Base-by-base conservation (phyloP, 1,140 invertebrate species). In the Aricia agestis region DNA sequence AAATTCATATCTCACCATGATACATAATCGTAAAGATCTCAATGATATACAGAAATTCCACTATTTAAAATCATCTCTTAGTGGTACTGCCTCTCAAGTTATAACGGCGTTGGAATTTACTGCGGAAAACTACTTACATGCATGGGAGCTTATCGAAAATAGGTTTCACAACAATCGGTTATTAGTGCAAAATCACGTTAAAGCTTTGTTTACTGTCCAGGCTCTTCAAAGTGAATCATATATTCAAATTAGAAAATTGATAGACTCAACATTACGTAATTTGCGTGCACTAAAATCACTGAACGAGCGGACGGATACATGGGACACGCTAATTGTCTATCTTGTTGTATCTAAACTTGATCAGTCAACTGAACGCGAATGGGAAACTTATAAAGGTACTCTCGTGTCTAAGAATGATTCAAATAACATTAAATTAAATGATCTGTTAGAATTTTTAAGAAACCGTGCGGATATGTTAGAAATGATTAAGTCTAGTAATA, bases 21-120 rank as follows among this genome's bases (percentile, higher is more conserved):
- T 76, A 15, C 77, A 78, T 67, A 73, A 76, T 13, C 59, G 69
- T 42, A 15, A 0, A 57, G 75, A 76, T 68, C 17, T 78, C 42
- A 67, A 75, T 13, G 25, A 17, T 5, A 75, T 78, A 32, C 71
- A 74, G 11, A 76, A 72, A 15, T 74, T 72, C 58, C 76, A 77
- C 25, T 77, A 77, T 68, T 65, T 77, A 17, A 66, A 42, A 41
- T 74, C 73, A 0, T 75, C 72, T 0, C 70, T 74, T 0, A 66
- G 1, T 18, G 75, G 70, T 32, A 65, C n/a, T 18, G 76, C 73
- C 0, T 18, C 66, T 1, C 66, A 70, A 11, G 73, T 76, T 0
- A 76, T 76, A 10, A 71, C 52, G n/a, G 57, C 73, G 13, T 72
- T 78, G 72, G 77, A 78, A 18, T 76, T 74, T 66, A 74, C 77